Evolutionary conservation across 2,797 vertebrate species (phyloP).

Genomic region (Leptodactylus fallax): DNA sequence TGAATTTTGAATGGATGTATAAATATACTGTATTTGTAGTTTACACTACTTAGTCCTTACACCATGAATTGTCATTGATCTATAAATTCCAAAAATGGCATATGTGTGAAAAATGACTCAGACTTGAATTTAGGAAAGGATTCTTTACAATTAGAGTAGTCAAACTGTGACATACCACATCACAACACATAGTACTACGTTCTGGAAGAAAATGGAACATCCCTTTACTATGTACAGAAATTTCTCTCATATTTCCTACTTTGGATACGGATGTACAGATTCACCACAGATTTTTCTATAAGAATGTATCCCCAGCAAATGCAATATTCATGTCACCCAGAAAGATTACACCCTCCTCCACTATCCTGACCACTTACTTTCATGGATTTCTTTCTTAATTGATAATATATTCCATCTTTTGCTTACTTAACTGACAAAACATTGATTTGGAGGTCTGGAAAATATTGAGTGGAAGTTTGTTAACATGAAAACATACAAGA

Average conservation of each 20-base stretch:
- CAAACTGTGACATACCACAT: too few species aligned
- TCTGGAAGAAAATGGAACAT: too few species aligned
- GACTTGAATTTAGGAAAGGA: too few species aligned
- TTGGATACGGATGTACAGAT: background rate
- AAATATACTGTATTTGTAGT: too few species aligned
- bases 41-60: too few species aligned
- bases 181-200: too few species aligned
- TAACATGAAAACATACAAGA: background rate
- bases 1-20: too few species aligned
- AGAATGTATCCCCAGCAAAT: background rate
- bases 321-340: background rate
- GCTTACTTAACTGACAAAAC: constrained; percentile 14
- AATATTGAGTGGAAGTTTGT: constrained; percentile 8
- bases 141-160: too few species aligned
- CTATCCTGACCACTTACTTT: background rate
- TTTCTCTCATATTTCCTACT: background rate
- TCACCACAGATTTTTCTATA: background rate
- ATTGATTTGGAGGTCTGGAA: constrained; percentile 39
- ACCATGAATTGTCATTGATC: too few species aligned
- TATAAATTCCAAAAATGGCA: too few species aligned
- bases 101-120: too few species aligned
- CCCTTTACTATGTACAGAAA: too few species aligned
- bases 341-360: background rate
- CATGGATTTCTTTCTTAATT: background rate
- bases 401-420: constrained; percentile 16